Base-by-base conservation (phyloP, 2,797 vertebrate genomes). In the Semaprochilodus insignis region DNA sequence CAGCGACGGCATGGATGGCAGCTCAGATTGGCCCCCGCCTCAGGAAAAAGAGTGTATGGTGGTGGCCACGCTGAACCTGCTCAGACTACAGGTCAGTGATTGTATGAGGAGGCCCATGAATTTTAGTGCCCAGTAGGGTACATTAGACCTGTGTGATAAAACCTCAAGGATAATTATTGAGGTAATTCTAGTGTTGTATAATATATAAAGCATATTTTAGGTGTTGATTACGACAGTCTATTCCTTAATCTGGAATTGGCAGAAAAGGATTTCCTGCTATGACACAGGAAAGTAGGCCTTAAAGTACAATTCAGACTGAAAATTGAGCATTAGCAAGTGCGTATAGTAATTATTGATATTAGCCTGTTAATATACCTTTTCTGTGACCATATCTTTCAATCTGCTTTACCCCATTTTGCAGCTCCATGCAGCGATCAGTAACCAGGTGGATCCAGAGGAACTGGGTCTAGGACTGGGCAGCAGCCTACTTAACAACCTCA, bases 21-120 rank as follows among this genome's bases (percentile, higher is more conserved):
- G 96, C 71, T 96, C 96, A 1, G 98, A 99, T 88, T 99, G 98
- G 98, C 98, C 98, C 0, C 97, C 98, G 0, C 94, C 98, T 0
- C 98, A 99, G 89, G 98, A 99, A 90, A 98, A 98, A 84, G 98
- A 99, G 84, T 99, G 98, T 83, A 97, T 99, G 97, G 96, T 97
- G 11, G 98, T 99, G 36, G 94, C 97, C 6, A 96, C 97, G 0
- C 94, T 99, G 85, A 99, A 98, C 85, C 95, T 99, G 80, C 95
- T 99, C 3, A 91, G 98, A 63, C 96, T 99, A 44, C 98, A 99
- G 97, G 98, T 99, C 91, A 2, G 86, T 57, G 2, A 23, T n/a
- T 17, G 4, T 65, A 8, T 31, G 17, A 6, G 21, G 5, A 51
- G n/a, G 5, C 5, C 5, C 13, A 10, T 1, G 3, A 65, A 65